Evolutionary conservation across 2,797 vertebrate genomes (phyloP).

Genomic region (Naso thynnoides): DNA sequence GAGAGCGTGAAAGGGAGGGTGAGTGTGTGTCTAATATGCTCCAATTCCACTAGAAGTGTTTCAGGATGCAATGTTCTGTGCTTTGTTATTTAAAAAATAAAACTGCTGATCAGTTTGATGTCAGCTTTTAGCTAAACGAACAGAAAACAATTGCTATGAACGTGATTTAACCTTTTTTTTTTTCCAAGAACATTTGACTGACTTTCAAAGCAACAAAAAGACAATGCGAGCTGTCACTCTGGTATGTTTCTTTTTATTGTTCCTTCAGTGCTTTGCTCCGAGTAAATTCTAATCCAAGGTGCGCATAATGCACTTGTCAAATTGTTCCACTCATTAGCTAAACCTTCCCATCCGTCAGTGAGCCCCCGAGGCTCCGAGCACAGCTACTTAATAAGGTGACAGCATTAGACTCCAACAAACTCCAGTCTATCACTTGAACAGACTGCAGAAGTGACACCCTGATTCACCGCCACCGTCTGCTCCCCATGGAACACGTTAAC

Average conservation of each 20-base stretch:
- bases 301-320: conserved; percentile 13
- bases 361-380: conserved; percentile 22
- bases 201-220: conserved; percentile 8
- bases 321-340: conserved; percentile 27
- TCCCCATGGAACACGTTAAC: conserved; percentile 30
- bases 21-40: conserved; percentile 8
- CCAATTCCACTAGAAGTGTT: conserved; percentile 2
- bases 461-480: conserved; percentile 4
- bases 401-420: conserved; percentile 24
- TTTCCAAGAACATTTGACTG: neutral
- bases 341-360: conserved; percentile 10
- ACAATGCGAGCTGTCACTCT: conserved; percentile 2
- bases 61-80: neutral
- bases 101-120: neutral
- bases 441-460: conserved; percentile 23
- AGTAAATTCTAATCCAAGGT: conserved; percentile 5
- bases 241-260: conserved; percentile 12
- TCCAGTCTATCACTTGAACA: conserved; percentile 21
- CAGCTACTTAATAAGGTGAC: conserved; percentile 26
- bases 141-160: neutral
- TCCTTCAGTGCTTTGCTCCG: conserved; percentile 6
- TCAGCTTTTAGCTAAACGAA: neutral
- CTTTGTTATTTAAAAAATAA: neutral
- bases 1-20: conserved; percentile 1
- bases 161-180: neutral